A percentile compares a stretch with the other conserved stretches of the same genome.
Conservation (phyloP, 1,140 invertebrate species). For the Drosophila rhopaloa region DNA sequence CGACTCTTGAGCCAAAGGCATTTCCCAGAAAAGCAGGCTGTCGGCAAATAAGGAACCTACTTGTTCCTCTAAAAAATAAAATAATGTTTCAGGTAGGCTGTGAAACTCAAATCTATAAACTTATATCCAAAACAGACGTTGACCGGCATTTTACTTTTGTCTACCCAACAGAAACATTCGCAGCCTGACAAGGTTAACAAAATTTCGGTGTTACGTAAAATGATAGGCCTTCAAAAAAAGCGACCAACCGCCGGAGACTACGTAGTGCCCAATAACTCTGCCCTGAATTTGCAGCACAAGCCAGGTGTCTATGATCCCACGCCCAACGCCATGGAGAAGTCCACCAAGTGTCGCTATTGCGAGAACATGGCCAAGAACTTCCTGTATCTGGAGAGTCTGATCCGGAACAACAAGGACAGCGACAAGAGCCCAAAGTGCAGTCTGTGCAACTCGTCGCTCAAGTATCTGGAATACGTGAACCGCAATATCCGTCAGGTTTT, state of each 20-base stretch:
- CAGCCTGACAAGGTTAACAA: slow-evolving; percentile 62
- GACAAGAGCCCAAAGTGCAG: slow-evolving; percentile 52
- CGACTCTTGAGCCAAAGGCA: background rate
- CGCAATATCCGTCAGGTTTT: slow-evolving; percentile 74
- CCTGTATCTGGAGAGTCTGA: slow-evolving; percentile 78
- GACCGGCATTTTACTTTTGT: slow-evolving; percentile 10
- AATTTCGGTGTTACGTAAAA: slow-evolving; percentile 78
- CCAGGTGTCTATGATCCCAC: slow-evolving; percentile 35
- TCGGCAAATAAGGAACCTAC: background rate
- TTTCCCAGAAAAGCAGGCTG: background rate
- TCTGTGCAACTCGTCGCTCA: slow-evolving; percentile 70
- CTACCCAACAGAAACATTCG: slow-evolving; percentile 28
- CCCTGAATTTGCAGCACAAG: slow-evolving; percentile 49
- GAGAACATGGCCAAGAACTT: slow-evolving; percentile 83
- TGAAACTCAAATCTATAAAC: slow-evolving; percentile 1
- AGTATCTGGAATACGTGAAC: slow-evolving; percentile 77
- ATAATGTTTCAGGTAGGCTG: slow-evolving; percentile 56
- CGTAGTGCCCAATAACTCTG: slow-evolving; percentile 74
- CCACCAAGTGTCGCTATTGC: slow-evolving; percentile 67
- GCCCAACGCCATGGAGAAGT: slow-evolving; percentile 45
- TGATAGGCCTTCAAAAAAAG: slow-evolving; percentile 72
- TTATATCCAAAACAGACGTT: background rate
- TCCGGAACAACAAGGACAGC: slow-evolving; percentile 65
- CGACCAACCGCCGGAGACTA: slow-evolving; percentile 41
- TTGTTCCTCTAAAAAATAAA: background rate